Base-by-base conservation (phyloP, 1,140 invertebrate species). In the Saccostrea echinata region DNA sequence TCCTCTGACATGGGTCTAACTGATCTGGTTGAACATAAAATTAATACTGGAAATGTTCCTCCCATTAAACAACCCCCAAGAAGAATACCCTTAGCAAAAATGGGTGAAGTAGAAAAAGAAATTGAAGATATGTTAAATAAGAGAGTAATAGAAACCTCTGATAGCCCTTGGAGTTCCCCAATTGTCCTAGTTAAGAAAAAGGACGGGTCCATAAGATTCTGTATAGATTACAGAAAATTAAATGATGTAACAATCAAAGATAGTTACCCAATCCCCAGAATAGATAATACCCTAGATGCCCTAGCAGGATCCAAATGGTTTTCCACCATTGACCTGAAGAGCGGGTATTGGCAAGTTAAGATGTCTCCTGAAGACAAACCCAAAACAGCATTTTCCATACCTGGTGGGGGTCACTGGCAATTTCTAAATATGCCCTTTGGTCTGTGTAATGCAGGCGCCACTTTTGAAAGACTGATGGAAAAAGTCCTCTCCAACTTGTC, bases 121-220 rank as follows among this genome's bases (percentile, higher is more conserved):
- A 90, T 95, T 16, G 86, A 92, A 21, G 88, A 89, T n/a, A 90
- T 96, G 84, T 90, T 93, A 33, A 55, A 88, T 24, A 88, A 94
- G 68, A 94, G 94, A 52, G 76, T 93, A 51, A 91, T 92, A 61
- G 90, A 93, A 85, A 86, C 55, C n/a, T 86, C 89, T 61, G 84
- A 89, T 86, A 94, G 93, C 8, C 93, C 95, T 35, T 96, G 95
- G 95, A 95, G 93, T 6, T 94, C 95, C 2, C 95, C 95, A 1
- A 90, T 96, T 24, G 95, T 96, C 0, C 91, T 94, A 3, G 94
- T 96, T 0, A 68, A 92, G 30, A 96, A 96, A 88, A 82, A 92
- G 0, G 92, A 96, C 91, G 95, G 94, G 21, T 88, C 91, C 21
- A 88, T 95, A 51, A 88, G 96, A 52, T 92, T 96, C n/a, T 96